Base-by-base conservation (phyloP, 2,797 vertebrate genomes). In the Loriculus beryllinus region DNA sequence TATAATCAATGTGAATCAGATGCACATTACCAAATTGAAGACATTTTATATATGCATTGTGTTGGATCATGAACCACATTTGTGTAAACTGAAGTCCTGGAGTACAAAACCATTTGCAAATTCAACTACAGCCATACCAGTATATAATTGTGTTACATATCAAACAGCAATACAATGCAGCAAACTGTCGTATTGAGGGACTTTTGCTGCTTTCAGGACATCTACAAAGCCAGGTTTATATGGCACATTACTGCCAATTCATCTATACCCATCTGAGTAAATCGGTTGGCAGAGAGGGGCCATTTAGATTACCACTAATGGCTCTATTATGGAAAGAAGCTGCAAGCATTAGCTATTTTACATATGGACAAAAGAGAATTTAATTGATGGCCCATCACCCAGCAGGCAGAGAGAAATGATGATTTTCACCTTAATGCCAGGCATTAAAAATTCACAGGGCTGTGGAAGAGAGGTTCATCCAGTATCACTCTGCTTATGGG, bases 291-390 rank as follows among this genome's bases (percentile, higher is more conserved):
- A 96, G 93, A 96, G 39, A 77, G 83, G 95, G 86, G 94, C 68
- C 33, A 35, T 57, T 57, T 57, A 96, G 94, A 95, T 96, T 96
- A 95, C 65, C 80, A 49, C 92, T 97, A 97, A 90, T 88, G 90
- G 54, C 78, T 85, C 81, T 96, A 92, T 95, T 96, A 96, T 93
- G 91, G 93, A 96, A 94, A 95, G 96, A 95, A 93, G 93, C 92
- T 93, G 94, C 93, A 96, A 95, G 91, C 88, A 94, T 96, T 97
- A 93, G 84, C 96, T 96, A 90, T 93, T 97, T 96, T 97, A 93
- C 90, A 84, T 86, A 89, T 60, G 93, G 92, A 94, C 93, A 96
- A 96, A 97, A 68, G 91, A 92, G 95, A 90, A 92, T 74, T 90
- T 92, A 94, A 87, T 92, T 95, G 96, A 92, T 92, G 93, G 85